These are phyloP conservation scores for Mirza zaza DNA, from an alignment of 2,113 vertebrate species.

Conservation along the genomic window DNA sequence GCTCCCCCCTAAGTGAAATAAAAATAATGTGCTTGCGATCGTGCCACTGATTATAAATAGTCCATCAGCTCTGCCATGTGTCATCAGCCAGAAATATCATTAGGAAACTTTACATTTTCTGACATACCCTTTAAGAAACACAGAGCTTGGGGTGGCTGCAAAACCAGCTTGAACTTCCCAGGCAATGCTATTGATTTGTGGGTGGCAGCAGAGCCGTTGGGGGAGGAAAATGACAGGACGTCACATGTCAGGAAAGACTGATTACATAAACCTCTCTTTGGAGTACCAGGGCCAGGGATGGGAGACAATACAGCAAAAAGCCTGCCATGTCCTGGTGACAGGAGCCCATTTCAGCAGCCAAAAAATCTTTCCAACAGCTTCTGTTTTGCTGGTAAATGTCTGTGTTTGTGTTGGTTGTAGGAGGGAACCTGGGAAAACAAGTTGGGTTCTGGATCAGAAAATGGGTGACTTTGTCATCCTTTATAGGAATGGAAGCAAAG, in stretches of 20 bases:
- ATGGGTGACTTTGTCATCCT: slow-evolving; percentile 46
- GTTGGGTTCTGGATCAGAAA: slow-evolving; percentile 46
- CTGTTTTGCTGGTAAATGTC: slow-evolving; percentile 74
- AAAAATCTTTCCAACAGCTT: slow-evolving; percentile 80
- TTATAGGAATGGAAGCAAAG: slow-evolving; percentile 49
- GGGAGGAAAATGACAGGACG: slow-evolving; percentile 74
- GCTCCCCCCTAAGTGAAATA: slow-evolving; percentile 65
- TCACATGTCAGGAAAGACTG: slow-evolving; percentile 51
- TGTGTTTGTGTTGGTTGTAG: slow-evolving; percentile 64
- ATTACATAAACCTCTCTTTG: slow-evolving; percentile 61
- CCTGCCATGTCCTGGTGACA: slow-evolving; percentile 78
- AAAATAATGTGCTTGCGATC: slow-evolving; percentile 56
- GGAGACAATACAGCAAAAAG: slow-evolving; percentile 77
- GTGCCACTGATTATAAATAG: slow-evolving; percentile 76
- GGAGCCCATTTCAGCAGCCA: slow-evolving; percentile 79
- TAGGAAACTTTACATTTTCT: slow-evolving; percentile 69
- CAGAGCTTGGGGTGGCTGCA: slow-evolving; percentile 66
- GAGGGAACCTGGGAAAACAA: slow-evolving; percentile 66
- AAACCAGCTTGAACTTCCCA: slow-evolving; percentile 69
- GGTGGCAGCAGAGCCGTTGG: slow-evolving; percentile 62
- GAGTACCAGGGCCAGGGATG: slow-evolving; percentile 45
- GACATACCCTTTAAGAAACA: slow-evolving; percentile 73
- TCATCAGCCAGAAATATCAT: slow-evolving; percentile 80
- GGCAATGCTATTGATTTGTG: slow-evolving; percentile 65
- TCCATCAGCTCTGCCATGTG: slow-evolving; percentile 66